These are phyloP conservation scores for Nanorana parkeri DNA, from an alignment of 2,113 vertebrate genomes.

Conservation along the genomic window DNA sequence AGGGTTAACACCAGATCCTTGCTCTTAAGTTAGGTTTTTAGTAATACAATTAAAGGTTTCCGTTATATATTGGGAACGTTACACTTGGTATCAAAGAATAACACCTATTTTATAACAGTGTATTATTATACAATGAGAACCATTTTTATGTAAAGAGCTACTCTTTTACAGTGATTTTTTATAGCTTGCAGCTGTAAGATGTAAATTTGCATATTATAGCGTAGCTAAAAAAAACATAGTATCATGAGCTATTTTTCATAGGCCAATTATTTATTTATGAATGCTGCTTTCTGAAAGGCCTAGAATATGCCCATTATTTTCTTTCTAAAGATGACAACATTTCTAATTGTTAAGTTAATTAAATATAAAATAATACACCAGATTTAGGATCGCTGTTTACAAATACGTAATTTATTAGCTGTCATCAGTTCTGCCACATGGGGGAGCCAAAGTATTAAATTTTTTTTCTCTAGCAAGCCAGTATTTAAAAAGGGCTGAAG, in stretches of 20 bases:
- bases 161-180: background rate
- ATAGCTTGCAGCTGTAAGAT: constrained; percentile 32
- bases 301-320: constrained; percentile 18
- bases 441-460: constrained; percentile 30
- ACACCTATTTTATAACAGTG: background rate
- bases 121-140: too few species aligned
- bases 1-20: background rate
- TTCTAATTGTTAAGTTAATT: constrained; percentile 20
- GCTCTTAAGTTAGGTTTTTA: background rate
- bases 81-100: background rate
- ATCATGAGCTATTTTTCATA: background rate
- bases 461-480: background rate
- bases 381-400: background rate
- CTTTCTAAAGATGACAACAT: constrained; percentile 14
- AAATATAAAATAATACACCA: background rate
- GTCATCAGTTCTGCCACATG: constrained; percentile 3
- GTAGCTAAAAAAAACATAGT: constrained; percentile 6
- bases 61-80: background rate
- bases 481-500: too few species aligned
- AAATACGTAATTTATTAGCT: constrained; percentile 17
- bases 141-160: background rate
- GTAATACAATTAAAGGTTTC: background rate
- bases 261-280: constrained; percentile 45
- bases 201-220: constrained; percentile 1
- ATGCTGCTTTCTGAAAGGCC: constrained; percentile 19